phyloP scores from a whole-genome alignment of 2,113 vertebrate species.

The Gopherus evgoodei region DNA sequence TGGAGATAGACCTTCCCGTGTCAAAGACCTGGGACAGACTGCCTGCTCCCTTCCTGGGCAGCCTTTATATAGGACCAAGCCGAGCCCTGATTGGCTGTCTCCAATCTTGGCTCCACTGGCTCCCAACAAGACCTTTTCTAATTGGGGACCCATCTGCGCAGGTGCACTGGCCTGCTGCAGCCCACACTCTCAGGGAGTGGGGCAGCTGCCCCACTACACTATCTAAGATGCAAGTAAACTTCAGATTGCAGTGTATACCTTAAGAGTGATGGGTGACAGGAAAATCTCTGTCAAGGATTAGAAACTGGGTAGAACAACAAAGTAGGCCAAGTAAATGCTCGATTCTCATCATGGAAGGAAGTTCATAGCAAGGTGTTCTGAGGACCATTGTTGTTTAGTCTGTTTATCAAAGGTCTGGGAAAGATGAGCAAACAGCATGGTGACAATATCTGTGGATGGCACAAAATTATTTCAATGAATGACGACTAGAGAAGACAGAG shows the following conservation, averaged over 20 bases:
- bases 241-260: background rate
- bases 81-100: too few species aligned
- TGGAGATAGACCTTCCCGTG: too few species aligned
- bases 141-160: too few species aligned
- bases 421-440: background rate
- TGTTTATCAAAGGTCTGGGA: background rate
- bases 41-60: too few species aligned
- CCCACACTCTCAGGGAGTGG: too few species aligned
- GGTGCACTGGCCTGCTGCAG: too few species aligned
- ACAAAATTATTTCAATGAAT: background rate
- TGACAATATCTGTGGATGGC: background rate
- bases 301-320: background rate
- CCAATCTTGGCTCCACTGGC: too few species aligned
- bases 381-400: background rate
- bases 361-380: background rate
- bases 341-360: background rate
- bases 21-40: too few species aligned
- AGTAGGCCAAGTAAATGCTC: background rate
- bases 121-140: too few species aligned
- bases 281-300: background rate
- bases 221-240: background rate
- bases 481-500: background rate
- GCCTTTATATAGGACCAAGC: too few species aligned
- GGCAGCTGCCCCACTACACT: too few species aligned
- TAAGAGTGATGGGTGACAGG: too few species aligned